These are phyloP conservation scores for Sinotaia quadrata DNA, from an alignment of 2,888 invertebrate species.

Conservation along the genomic window DNA sequence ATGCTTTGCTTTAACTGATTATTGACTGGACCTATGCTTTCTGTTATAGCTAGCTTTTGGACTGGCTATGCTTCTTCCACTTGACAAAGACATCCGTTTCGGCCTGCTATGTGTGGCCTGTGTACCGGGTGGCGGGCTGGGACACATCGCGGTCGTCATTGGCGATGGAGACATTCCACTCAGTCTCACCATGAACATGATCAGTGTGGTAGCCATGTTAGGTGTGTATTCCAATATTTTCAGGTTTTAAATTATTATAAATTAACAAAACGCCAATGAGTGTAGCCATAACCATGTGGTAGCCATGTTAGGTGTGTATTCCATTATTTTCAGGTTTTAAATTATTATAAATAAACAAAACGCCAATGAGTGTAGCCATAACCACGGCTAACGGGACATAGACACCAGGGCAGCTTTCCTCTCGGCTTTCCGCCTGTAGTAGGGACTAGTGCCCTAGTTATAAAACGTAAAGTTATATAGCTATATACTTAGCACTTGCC, in stretches of 20 bases:
- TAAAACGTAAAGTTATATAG: no score
- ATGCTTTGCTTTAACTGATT: no score
- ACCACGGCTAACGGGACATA: no score
- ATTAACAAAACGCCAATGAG: no score
- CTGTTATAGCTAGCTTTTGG: conserved; percentile 64
- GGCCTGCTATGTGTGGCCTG: conserved; percentile 69
- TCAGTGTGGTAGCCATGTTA: conserved; percentile 64
- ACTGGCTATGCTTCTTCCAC: conserved; percentile 58
- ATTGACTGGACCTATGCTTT: background rate
- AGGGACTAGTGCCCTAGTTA: no score
- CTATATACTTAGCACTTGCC: no score
- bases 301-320: conserved; percentile 64
- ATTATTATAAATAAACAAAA: no score
- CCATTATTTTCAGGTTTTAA: background rate
- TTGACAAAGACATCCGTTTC: conserved; percentile 62
- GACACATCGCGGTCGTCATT: conserved; percentile 68
- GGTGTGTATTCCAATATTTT: conserved; percentile 49
- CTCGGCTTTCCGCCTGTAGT: no score
- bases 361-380: no score
- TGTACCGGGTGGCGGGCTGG: conserved; percentile 70
- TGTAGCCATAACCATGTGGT: no score
- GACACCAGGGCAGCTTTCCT: no score
- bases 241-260: no score
- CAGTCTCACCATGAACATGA: conserved; percentile 66
- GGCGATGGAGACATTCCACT: conserved; percentile 65